These are phyloP conservation scores for Cygnus buccinator DNA, from an alignment of 2,113 vertebrate species.

Conservation along the genomic window DNA sequence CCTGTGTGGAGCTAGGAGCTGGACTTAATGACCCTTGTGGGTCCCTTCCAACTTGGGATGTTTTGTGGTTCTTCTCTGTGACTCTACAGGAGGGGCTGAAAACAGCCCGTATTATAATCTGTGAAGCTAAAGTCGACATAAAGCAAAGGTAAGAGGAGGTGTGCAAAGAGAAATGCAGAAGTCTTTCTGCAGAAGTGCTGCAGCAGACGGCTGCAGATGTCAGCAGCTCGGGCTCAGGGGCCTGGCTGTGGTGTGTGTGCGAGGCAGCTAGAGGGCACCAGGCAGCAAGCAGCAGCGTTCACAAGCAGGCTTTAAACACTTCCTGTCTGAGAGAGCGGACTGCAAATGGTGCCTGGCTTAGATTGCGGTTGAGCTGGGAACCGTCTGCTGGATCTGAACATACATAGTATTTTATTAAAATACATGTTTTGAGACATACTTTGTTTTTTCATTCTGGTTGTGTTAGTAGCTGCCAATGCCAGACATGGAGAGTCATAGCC, in stretches of 20 bases:
- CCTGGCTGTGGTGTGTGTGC: neutral
- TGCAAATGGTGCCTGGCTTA: neutral
- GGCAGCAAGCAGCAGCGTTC: accelerated
- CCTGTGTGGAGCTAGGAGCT: neutral
- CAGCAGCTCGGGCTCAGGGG: neutral
- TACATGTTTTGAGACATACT: neutral
- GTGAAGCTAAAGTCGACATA: neutral
- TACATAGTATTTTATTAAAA: neutral
- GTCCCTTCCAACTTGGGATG: neutral
- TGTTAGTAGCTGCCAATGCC: neutral
- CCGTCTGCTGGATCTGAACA: neutral
- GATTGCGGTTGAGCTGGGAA: neutral
- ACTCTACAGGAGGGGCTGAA: neutral
- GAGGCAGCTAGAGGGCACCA: neutral
- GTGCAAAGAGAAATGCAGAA: accelerated
- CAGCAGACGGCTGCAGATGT: neutral
- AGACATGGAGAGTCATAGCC: accelerated
- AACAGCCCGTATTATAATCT: neutral
- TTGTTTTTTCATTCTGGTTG: neutral
- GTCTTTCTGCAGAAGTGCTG: neutral
- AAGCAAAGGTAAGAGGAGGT: neutral
- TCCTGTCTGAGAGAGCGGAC: accelerated
- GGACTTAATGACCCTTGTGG: neutral
- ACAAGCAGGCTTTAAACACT: accelerated
- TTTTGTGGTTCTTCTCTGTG: neutral